Conservation (phyloP, 2,797 vertebrate species). For the Clarias platycephalus region DNA sequence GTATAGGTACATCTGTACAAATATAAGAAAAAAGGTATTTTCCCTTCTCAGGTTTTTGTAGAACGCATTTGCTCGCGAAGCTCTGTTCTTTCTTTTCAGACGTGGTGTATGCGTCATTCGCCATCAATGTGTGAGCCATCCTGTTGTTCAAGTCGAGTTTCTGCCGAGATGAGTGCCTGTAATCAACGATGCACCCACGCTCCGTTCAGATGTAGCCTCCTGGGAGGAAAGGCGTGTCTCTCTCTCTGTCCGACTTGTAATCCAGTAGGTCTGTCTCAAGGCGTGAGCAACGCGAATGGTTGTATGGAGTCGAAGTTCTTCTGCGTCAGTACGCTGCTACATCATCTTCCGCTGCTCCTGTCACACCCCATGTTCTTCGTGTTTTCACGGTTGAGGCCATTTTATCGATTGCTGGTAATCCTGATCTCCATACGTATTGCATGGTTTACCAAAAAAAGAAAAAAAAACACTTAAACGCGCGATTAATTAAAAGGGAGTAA, state of each 20-base stretch:
- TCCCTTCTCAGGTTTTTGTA: slow-evolving; percentile 40
- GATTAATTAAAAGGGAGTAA: slow-evolving; percentile 70
- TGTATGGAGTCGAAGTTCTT: slow-evolving; percentile 64
- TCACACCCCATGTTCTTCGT: slow-evolving; percentile 50
- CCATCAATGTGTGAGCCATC: slow-evolving; percentile 60
- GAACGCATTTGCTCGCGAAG: slow-evolving; percentile 76
- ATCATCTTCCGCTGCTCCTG: slow-evolving; percentile 41
- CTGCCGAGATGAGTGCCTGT: slow-evolving; percentile 73
- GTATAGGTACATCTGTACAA: slow-evolving; percentile 73
- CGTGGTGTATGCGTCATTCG: slow-evolving; percentile 67
- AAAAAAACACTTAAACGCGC: neutral
- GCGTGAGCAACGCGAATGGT: slow-evolving; percentile 65
- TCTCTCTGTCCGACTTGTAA: slow-evolving; percentile 57
- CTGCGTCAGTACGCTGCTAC: slow-evolving; percentile 57
- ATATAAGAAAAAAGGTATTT: slow-evolving; percentile 11
- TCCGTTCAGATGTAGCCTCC: slow-evolving; percentile 70
- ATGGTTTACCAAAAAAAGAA: slow-evolving; percentile 58
- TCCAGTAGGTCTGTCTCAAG: slow-evolving; percentile 70
- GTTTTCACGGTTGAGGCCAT: slow-evolving; percentile 63
- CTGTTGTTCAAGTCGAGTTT: slow-evolving; percentile 73
- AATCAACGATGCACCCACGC: slow-evolving; percentile 66
- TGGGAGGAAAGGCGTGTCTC: slow-evolving; percentile 62
- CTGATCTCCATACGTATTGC: slow-evolving; percentile 70
- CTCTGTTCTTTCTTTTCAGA: slow-evolving; percentile 81
- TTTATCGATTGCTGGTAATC: slow-evolving; percentile 64